Conservation (phyloP, 2,888 invertebrate genomes). For the Alloplasta piceator region DNA sequence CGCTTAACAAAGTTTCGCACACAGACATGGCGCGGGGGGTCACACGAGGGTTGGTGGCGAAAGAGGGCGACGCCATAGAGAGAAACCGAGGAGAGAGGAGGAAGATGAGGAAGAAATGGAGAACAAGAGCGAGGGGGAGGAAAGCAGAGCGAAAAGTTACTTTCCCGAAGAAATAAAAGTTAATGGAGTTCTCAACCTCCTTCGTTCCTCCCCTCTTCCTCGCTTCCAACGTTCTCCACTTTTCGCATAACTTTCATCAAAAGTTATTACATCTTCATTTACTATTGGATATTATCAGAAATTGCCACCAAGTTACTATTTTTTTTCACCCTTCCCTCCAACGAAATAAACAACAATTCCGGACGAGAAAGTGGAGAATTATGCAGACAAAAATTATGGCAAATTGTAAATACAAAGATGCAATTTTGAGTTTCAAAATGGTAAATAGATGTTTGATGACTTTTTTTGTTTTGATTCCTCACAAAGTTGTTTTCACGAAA, state of each 20-base stretch:
- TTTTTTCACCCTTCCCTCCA: slow-evolving; percentile 8
- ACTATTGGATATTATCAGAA: slow-evolving; percentile 79
- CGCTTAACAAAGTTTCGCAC: slow-evolving; percentile 81
- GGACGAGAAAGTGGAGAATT: too few relatives aligned
- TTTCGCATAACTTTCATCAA: slow-evolving; percentile 76
- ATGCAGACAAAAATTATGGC: too few relatives aligned
- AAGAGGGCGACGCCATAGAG: slow-evolving; percentile 32
- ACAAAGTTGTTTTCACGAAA: too few relatives aligned
- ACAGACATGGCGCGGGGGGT: slow-evolving; percentile 58
- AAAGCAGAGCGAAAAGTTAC: slow-evolving; percentile 73
- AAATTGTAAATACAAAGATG: too few relatives aligned
- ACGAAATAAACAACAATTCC: too few relatives aligned
- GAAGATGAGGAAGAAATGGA: slow-evolving; percentile 29
- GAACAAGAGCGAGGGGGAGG: slow-evolving; percentile 33
- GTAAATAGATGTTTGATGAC: too few relatives aligned
- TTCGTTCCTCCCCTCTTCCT: slow-evolving; percentile 51
- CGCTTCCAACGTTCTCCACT: slow-evolving; percentile 58
- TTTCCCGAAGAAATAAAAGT: slow-evolving; percentile 82
- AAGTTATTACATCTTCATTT: slow-evolving; percentile 82
- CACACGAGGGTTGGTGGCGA: too few relatives aligned
- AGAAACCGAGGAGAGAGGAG: slow-evolving; percentile 50
- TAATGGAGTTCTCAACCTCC: slow-evolving; percentile 80
- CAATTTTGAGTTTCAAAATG: too few relatives aligned
- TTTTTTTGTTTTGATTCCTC: too few relatives aligned
- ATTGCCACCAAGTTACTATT: slow-evolving; percentile 68